Base-by-base conservation (phyloP, 92 coral and sea anemone genomes). In the Phenganax subtilis region DNA sequence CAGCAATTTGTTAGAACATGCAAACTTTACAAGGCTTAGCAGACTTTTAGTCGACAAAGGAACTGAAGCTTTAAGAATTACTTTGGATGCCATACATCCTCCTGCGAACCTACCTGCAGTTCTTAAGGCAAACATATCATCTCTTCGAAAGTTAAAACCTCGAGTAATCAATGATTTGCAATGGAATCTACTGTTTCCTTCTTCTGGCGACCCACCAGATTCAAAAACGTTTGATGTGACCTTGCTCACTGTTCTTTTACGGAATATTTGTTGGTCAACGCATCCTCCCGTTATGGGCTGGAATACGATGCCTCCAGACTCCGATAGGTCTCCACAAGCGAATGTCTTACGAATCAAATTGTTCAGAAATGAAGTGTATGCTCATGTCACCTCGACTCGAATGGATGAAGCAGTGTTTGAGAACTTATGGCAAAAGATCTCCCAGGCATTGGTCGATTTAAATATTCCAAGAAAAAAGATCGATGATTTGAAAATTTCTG, bases 41-140 rank as follows among this genome's bases (percentile, higher is more conserved):
- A n/a, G n/a, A n/a, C n/a, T n/a, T n/a, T n/a, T n/a, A n/a, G n/a
- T 87, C 29, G 87, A 87, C 66, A 84, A 84, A 51, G 89, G 89
- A 54, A 76, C 81, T 55, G 54, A 56, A 14, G 47, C 47, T 0
- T 37, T 37, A 0, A 37, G 47, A 37, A 37, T 37, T 0, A 37
- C 47, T 37, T 0, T 37, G 0, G 47, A 37, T 37, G 47, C 47
- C 11, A 52, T 15, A 70, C 73, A 68, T 68, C 73, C 53, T 30
- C 73, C 73, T 68, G 73, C 37, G 5, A 68, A 20, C 47, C 11
- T 68, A 68, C 73, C 54, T 3, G 73, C 53, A 20, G 73, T 68
- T 16, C 73, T 68, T 37, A 37, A 37, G 47, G 47, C 1, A 37
- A 37, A 37, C 47, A 37, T 1, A 1, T 1, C 2, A 37, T 37